Conservation (phyloP, 2,797 vertebrate genomes). For the Furcifer pardalis region DNA sequence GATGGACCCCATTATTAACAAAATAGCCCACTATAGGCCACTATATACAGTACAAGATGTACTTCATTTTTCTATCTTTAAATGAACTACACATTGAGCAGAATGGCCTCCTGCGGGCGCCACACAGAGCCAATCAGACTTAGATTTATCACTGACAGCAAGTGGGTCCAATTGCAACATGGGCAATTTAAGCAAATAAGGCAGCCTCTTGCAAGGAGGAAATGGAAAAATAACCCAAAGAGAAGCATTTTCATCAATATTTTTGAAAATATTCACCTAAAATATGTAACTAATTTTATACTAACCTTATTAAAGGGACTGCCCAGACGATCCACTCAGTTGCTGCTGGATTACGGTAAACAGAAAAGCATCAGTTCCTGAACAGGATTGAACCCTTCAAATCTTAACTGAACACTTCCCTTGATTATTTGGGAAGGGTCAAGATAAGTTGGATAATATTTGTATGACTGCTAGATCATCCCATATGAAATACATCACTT, state of each 20-base stretch:
- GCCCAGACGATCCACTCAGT: not conserved
- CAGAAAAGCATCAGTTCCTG: not conserved
- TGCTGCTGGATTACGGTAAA: not conserved
- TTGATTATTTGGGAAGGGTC: too few species aligned
- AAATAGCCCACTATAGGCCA: too few species aligned
- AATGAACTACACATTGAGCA: not conserved
- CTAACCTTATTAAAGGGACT: not conserved
- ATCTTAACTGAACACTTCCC: too few species aligned
- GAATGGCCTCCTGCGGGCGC: not conserved
- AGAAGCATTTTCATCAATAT: not conserved
- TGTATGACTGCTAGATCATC: too few species aligned
- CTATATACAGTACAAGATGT: too few species aligned
- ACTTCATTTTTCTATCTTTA: not conserved
- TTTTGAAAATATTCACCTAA: not conserved
- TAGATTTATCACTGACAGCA: not conserved
- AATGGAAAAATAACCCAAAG: not conserved
- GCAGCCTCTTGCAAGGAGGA: not conserved
- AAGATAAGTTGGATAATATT: too few species aligned
- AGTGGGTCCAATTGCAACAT: not conserved
- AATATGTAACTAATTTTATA: not conserved
- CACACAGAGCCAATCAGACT: not conserved
- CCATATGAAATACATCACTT: too few species aligned
- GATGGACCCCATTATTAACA: too few species aligned
- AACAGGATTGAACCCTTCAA: too few species aligned
- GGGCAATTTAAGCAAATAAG: not conserved